A percentile compares a stretch with the other conserved stretches of the same genome.
phyloP scores from a whole-genome alignment of 2,113 vertebrate genomes.

The Hypanus sabinus region DNA sequence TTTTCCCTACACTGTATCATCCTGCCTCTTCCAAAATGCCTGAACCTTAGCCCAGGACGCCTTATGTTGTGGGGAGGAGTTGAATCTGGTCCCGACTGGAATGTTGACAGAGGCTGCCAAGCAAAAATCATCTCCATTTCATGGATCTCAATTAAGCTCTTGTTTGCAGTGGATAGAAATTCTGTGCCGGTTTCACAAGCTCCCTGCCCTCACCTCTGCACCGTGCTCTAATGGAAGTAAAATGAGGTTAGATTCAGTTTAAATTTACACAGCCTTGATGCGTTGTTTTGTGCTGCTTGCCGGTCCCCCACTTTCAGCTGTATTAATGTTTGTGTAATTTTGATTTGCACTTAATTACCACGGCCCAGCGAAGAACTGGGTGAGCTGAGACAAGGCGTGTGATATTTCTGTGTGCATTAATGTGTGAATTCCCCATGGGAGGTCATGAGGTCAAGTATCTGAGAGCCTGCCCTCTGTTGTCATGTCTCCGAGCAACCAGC shows the following conservation, averaged over 20 bases:
- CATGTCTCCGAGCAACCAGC: background rate
- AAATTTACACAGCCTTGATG: background rate
- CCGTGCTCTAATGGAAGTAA: background rate
- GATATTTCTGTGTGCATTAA: background rate
- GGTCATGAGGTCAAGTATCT: background rate
- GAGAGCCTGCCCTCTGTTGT: background rate
- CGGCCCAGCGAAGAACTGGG: background rate
- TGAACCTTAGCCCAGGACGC: background rate
- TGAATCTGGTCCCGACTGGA: background rate
- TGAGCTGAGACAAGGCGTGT: background rate
- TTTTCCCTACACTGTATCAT: no score
- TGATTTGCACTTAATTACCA: constrained; percentile 4
- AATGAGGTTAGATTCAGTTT: background rate
- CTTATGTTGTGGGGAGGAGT: background rate
- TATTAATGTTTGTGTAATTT: constrained; percentile 20
- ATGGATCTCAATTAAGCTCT: background rate
- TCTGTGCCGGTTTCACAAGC: background rate
- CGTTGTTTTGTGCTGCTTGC: background rate
- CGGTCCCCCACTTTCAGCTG: background rate
- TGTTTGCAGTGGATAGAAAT: background rate
- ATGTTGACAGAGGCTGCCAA: background rate
- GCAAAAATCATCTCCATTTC: background rate
- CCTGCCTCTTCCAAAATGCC: background rate
- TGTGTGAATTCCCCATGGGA: background rate
- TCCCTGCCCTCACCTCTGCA: background rate